Conservation (phyloP, 2,888 invertebrate species). For the Phyllotreta striolata region DNA sequence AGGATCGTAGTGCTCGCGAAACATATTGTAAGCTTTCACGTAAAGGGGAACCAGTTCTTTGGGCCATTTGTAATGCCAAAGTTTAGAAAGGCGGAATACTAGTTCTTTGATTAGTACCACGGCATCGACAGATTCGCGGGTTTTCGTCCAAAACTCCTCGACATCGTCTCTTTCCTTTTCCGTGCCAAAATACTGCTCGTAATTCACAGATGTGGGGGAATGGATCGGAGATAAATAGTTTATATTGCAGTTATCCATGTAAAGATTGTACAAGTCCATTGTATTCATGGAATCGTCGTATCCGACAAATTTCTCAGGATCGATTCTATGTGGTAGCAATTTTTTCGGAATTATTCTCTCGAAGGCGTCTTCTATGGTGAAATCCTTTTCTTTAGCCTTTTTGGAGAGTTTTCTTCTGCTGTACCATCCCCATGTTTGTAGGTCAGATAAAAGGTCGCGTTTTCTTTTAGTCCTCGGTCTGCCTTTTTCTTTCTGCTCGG, state of each 20-base stretch:
- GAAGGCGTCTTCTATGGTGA: constrained; percentile 73
- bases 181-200: constrained; percentile 70
- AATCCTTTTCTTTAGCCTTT: constrained; percentile 67
- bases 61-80: constrained; percentile 75
- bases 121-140: constrained; percentile 66
- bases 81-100: constrained; percentile 65
- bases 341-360: constrained; percentile 70
- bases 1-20: constrained; percentile 65
- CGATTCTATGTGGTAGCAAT: constrained; percentile 54
- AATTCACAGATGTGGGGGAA: constrained; percentile 51
- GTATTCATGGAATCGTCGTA: constrained; percentile 69
- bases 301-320: constrained; percentile 57
- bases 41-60: constrained; percentile 66
- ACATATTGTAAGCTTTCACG: constrained; percentile 41
- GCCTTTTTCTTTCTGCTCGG: constrained; percentile 50
- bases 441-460: constrained; percentile 74
- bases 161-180: constrained; percentile 72
- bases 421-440: constrained; percentile 84
- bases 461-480: constrained; percentile 65
- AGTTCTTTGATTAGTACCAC: constrained; percentile 70
- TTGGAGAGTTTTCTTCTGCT: constrained; percentile 66
- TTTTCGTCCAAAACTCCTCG: constrained; percentile 67
- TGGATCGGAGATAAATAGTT: constrained; percentile 52
- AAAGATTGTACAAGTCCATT: constrained; percentile 69
- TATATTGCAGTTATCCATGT: constrained; percentile 60